Conservation (phyloP, 2,888 invertebrate species). For the Rhagium mordax region DNA sequence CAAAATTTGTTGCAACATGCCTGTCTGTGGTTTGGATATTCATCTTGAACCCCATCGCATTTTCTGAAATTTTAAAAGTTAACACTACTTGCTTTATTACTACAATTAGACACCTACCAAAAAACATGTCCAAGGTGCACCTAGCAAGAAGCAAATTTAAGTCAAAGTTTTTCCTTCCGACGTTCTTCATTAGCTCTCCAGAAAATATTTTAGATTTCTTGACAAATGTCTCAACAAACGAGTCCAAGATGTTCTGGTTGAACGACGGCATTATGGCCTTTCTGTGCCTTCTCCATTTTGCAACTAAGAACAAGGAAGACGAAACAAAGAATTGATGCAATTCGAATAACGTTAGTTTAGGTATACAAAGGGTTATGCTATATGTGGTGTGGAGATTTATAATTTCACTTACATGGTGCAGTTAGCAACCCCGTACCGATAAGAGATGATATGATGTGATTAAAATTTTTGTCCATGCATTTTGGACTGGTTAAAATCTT, state of each 20-base stretch:
- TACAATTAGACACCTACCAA: not conserved
- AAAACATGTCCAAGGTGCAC: not conserved
- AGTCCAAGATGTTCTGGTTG: constrained; percentile 76
- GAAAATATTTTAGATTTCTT: constrained; percentile 73
- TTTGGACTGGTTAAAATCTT: not conserved
- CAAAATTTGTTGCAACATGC: constrained; percentile 1
- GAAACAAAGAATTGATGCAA: too few relatives aligned
- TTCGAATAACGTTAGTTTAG: too few relatives aligned
- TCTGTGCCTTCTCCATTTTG: constrained; percentile 66
- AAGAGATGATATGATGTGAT: not conserved
- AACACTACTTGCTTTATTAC: not conserved
- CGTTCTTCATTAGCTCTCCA: not conserved
- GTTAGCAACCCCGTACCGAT: not conserved
- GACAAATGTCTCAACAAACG: constrained; percentile 76
- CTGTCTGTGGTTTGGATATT: constrained; percentile 18
- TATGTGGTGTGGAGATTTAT: too few relatives aligned
- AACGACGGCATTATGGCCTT: constrained; percentile 77
- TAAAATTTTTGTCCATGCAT: not conserved
- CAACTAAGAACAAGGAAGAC: constrained; percentile 25
- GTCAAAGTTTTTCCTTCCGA: too few relatives aligned
- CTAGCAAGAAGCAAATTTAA: not conserved
- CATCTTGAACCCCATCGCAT: constrained; percentile 32
- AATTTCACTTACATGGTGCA: not conserved
- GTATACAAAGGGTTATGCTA: too few relatives aligned
- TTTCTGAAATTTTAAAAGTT: constrained; percentile 24